These are phyloP conservation scores for Nylanderia fulva DNA, from an alignment of 1,140 invertebrate species.

Conservation along the genomic window DNA sequence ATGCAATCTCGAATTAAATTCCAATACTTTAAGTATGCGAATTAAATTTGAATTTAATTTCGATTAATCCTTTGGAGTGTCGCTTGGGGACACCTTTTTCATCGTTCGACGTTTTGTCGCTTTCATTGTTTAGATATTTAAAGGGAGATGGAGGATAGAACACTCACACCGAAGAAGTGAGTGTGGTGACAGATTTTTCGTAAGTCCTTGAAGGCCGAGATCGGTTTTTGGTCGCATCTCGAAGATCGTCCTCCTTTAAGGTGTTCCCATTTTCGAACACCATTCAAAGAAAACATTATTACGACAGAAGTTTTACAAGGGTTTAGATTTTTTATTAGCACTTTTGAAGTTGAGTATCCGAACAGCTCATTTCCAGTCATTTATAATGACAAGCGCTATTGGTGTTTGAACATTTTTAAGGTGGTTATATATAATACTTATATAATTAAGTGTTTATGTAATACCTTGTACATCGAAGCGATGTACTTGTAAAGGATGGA, in stretches of 20 bases:
- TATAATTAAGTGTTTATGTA: constrained; percentile 43
- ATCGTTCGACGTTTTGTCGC: constrained; percentile 79
- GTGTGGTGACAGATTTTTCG: constrained; percentile 33
- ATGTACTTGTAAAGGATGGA: constrained; percentile 11
- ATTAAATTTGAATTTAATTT: constrained; percentile 55
- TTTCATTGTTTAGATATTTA: constrained; percentile 84
- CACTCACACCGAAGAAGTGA: constrained; percentile 8
- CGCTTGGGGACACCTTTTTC: constrained; percentile 65
- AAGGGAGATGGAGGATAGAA: constrained; percentile 58
- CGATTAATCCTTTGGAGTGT: constrained; percentile 57
- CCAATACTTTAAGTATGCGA: constrained; percentile 11
- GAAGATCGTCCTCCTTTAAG: constrained; percentile 41
- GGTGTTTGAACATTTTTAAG: constrained; percentile 29
- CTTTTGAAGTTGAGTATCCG: constrained; percentile 23
- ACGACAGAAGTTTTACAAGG: not conserved
- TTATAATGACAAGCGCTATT: constrained; percentile 20
- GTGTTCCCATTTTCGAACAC: constrained; percentile 1
- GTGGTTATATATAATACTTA: constrained; percentile 32
- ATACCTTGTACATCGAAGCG: constrained; percentile 26
- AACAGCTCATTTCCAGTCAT: constrained; percentile 33
- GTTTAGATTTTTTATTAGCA: constrained; percentile 23
- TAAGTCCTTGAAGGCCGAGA: constrained; percentile 34
- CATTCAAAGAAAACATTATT: constrained; percentile 26
- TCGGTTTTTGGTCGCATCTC: constrained; percentile 13
- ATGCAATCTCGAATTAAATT: constrained; percentile 18